phyloP scores from a whole-genome alignment of 2,888 invertebrate genomes.

The Andrena trimmerana region DNA sequence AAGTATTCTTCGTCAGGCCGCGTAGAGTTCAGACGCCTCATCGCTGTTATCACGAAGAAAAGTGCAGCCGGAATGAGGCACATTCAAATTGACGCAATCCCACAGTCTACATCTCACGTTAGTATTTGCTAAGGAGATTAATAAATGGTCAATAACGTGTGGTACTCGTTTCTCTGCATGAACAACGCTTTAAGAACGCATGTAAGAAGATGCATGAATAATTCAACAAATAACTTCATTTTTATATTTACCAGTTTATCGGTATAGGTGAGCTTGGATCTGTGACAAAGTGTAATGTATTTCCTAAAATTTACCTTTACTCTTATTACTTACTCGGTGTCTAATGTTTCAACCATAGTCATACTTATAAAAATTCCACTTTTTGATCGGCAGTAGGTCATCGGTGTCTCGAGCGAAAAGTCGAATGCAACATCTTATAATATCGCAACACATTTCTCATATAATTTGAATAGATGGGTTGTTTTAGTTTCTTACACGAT shows the following conservation, averaged over 20 bases:
- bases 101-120: constrained; percentile 9
- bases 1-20: background rate
- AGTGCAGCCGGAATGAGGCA: background rate
- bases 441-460: no score
- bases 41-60: background rate
- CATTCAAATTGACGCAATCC: constrained; percentile 1
- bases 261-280: no score
- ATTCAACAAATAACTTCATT: background rate
- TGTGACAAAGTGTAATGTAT: no score
- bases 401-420: no score
- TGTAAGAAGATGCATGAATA: background rate
- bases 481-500: no score
- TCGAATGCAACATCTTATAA: no score
- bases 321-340: no score
- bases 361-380: no score
- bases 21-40: background rate
- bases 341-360: no score
- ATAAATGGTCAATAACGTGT: background rate
- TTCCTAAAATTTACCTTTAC: no score
- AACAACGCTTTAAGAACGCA: background rate
- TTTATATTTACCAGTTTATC: background rate
- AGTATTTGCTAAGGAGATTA: background rate
- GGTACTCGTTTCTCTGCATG: background rate
- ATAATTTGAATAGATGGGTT: no score
- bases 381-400: no score